phyloP scores from a whole-genome alignment of 2,113 vertebrate species.

The Phainopepla nitens region DNA sequence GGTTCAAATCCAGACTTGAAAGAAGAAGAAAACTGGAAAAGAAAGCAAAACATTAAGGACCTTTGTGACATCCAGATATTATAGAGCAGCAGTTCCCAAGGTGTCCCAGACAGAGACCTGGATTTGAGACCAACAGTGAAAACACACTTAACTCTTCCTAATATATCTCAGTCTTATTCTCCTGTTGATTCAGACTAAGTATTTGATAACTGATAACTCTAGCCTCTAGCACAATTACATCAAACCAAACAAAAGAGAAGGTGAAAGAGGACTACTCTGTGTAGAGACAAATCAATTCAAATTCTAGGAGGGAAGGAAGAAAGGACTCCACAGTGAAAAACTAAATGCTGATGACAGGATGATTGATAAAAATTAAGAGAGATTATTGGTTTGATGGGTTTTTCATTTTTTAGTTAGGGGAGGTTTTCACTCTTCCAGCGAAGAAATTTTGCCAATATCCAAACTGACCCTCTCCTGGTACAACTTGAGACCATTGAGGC shows the following conservation, averaged over 20 bases:
- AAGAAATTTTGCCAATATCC: background rate
- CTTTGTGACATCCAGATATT: background rate
- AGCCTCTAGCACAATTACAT: background rate
- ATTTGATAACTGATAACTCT: background rate
- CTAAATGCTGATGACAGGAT: background rate
- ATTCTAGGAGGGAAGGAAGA: background rate
- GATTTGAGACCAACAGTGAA: background rate
- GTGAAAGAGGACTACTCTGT: background rate
- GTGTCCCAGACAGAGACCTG: background rate
- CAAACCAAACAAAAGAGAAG: background rate
- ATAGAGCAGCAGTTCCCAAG: background rate
- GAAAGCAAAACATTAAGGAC: background rate
- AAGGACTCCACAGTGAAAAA: background rate
- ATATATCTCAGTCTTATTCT: background rate
- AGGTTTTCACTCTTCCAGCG: background rate
- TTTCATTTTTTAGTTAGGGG: rapidly evolving
- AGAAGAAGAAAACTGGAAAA: background rate
- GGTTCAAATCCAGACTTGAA: background rate
- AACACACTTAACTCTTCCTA: background rate
- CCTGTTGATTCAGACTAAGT: background rate
- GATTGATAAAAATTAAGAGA: background rate
- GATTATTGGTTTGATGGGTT: background rate
- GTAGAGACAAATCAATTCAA: background rate
- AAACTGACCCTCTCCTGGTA: background rate
- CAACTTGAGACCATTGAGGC: background rate